These are phyloP conservation scores for Griposia aprilina DNA, from an alignment of 2,888 invertebrate species.

Conservation along the genomic window DNA sequence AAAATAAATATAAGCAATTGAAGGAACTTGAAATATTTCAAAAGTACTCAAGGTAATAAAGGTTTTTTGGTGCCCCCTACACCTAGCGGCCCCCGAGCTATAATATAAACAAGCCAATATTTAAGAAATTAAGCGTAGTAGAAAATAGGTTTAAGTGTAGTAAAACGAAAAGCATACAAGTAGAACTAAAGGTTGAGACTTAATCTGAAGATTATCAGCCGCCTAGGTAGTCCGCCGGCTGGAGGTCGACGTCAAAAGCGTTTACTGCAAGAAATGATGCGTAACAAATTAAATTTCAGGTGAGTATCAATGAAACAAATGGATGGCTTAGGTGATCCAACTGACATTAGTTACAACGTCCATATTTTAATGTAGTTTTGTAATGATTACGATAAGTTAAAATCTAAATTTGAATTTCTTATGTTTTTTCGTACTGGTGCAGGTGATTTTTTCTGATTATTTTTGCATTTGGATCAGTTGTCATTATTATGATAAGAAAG, in stretches of 20 bases:
- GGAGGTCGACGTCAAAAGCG: neutral
- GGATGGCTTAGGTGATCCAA: too few species aligned
- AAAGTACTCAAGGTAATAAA: neutral
- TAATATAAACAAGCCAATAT: neutral
- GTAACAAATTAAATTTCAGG: neutral
- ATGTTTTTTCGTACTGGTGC: too few species aligned
- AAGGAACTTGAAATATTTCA: neutral
- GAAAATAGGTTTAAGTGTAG: neutral
- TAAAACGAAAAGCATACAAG: neutral
- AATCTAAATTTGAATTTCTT: too few species aligned
- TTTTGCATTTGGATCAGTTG: too few species aligned
- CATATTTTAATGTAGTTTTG: too few species aligned
- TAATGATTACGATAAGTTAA: too few species aligned
- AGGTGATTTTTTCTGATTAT: too few species aligned
- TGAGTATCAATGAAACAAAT: neutral
- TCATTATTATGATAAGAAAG: too few species aligned
- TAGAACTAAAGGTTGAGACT: neutral
- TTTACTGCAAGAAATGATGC: neutral
- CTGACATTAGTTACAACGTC: too few species aligned
- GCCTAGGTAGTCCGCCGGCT: neutral
- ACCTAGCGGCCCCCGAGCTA: neutral
- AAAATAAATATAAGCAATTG: neutral
- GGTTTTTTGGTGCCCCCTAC: neutral
- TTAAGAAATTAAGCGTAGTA: neutral
- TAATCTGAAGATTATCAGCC: neutral